Percentiles rank a stretch among this genome's conserved stretches.
phyloP scores from a whole-genome alignment of 2,888 invertebrate species.

The Spilarctia lutea region DNA sequence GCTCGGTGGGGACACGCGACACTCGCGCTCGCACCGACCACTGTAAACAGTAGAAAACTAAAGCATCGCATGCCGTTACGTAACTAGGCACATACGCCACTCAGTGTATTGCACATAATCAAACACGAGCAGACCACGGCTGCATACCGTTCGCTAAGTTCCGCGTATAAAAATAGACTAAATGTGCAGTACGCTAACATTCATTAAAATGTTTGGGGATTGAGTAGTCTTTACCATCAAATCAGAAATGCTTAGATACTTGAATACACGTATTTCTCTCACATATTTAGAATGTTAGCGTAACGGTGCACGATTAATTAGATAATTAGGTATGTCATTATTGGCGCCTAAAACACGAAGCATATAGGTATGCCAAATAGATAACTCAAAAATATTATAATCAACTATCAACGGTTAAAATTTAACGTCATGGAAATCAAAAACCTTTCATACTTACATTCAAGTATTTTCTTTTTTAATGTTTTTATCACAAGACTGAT shows the following conservation, averaged over 20 bases:
- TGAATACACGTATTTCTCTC: constrained; percentile 10
- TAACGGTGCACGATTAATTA: constrained; percentile 1
- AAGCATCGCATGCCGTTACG: constrained; percentile 74
- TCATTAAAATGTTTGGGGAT: constrained; percentile 22
- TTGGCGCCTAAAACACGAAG: not conserved
- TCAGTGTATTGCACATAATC: constrained; percentile 45
- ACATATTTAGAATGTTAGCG: constrained; percentile 3
- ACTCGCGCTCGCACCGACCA: constrained; percentile 74
- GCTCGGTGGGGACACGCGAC: constrained; percentile 84
- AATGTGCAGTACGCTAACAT: constrained; percentile 28
- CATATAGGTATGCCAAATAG: not conserved
- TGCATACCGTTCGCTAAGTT: constrained; percentile 43
- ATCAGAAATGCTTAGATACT: not conserved
- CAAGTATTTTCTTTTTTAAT: no score
- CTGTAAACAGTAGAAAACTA: constrained; percentile 77
- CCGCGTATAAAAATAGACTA: constrained; percentile 48
- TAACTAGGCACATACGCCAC: constrained; percentile 65
- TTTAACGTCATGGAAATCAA: not conserved
- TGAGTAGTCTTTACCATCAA: constrained; percentile 1
- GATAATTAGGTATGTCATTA: not conserved
- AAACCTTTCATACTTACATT: not conserved
- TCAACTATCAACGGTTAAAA: not conserved
- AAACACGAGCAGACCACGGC: constrained; percentile 42
- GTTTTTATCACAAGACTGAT: no score
- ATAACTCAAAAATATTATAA: not conserved